Conservation (phyloP, 1,140 invertebrate species). For the Hylaeus anthracinus region DNA sequence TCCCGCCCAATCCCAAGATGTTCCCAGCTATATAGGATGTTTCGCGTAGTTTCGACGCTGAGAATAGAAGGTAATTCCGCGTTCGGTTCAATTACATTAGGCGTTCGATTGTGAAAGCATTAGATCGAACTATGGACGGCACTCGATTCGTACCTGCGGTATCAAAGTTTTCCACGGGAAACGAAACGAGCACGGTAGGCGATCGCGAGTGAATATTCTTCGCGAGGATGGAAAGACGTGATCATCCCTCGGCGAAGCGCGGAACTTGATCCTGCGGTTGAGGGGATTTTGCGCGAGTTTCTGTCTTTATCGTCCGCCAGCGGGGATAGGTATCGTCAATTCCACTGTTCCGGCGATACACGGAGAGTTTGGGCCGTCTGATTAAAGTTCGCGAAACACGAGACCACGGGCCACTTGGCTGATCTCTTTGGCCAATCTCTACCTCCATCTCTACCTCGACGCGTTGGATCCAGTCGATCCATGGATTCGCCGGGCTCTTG, state of each 20-base stretch:
- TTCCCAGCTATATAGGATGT: conserved; percentile 1
- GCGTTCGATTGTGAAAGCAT: conserved; percentile 2
- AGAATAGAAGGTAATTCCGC: neutral
- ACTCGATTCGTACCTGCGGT: neutral
- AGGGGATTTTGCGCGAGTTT: conserved; percentile 46
- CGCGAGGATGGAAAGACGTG: neutral
- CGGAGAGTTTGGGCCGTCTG: conserved; percentile 36
- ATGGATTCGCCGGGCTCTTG: conserved; percentile 32
- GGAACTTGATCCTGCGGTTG: conserved; percentile 52
- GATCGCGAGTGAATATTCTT: neutral
- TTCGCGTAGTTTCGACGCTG: neutral
- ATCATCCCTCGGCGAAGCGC: neutral
- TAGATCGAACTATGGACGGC: neutral
- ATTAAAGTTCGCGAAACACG: conserved; percentile 58
- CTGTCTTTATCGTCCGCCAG: conserved; percentile 17
- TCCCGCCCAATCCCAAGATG: conserved; percentile 33
- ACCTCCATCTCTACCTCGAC: conserved; percentile 9
- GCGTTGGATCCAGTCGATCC: conserved; percentile 21
- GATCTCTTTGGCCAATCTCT: conserved; percentile 57
- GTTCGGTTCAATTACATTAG: conserved; percentile 41
- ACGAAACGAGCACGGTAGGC: neutral
- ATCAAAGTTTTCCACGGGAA: neutral
- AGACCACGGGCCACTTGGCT: conserved; percentile 49
- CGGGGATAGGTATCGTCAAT: conserved; percentile 54
- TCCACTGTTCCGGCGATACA: conserved; percentile 13